Conservation (phyloP, 2,888 invertebrate species). For the Stramonita haemastoma region DNA sequence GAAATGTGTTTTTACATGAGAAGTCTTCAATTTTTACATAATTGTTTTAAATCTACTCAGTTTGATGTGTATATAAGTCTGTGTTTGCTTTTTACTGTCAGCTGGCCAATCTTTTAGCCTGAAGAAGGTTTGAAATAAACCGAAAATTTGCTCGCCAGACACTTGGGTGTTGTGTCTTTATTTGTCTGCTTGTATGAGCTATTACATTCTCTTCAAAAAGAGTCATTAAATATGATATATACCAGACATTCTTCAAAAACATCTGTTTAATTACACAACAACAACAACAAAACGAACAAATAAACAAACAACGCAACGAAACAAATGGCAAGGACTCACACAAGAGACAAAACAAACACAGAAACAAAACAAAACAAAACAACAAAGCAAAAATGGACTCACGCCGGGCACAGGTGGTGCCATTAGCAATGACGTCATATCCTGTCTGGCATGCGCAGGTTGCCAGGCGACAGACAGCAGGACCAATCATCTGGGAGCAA, state of each 20-base stretch:
- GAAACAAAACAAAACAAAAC: background rate
- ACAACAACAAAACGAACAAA: background rate
- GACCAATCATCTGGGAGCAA: constrained; percentile 32
- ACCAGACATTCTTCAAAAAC: background rate
- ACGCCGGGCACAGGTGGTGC: constrained; percentile 33
- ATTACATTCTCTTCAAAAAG: too few species aligned
- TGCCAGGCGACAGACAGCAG: constrained; percentile 31
- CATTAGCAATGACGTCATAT: constrained; percentile 40
- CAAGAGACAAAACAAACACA: background rate
- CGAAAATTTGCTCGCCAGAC: too few species aligned
- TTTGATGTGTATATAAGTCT: too few species aligned
- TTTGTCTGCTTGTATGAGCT: too few species aligned
- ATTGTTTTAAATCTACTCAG: too few species aligned
- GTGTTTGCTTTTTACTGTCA: too few species aligned
- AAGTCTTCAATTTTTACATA: too few species aligned
- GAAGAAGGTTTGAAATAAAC: too few species aligned
- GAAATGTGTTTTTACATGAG: too few species aligned
- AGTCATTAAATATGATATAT: background rate
- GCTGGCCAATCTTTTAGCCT: too few species aligned
- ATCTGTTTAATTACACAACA: background rate
- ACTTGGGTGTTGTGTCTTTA: too few species aligned
- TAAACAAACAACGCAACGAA: background rate
- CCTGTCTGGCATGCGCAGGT: constrained; percentile 47
- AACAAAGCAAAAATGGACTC: background rate
- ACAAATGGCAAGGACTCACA: background rate